Conservation (phyloP, 2,888 invertebrate species). For the Scotopteryx bipunctaria region DNA sequence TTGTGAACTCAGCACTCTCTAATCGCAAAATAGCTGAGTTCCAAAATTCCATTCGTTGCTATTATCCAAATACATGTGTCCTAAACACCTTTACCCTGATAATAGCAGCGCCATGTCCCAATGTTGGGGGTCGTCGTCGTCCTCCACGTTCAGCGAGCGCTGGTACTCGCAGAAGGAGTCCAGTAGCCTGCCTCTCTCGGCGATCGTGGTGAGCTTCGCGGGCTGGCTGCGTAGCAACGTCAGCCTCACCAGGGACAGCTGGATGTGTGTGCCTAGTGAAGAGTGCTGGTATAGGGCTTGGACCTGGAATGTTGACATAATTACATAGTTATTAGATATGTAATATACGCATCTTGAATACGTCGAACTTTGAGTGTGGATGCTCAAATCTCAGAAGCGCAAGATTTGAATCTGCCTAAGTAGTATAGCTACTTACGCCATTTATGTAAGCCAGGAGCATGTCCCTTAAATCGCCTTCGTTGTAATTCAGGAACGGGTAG, state of each 20-base stretch:
- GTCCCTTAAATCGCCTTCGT: conserved; percentile 86
- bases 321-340: no score
- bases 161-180: conserved; percentile 90
- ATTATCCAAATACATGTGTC: not conserved
- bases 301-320: conserved; percentile 72
- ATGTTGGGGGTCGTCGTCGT: conserved; percentile 87
- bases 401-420: not conserved
- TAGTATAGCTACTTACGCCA: conserved; percentile 78
- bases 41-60: no score
- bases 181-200: conserved; percentile 86
- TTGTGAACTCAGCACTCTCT: no score
- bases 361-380: no score
- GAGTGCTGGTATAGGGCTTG: conserved; percentile 92
- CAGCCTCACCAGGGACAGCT: conserved; percentile 87
- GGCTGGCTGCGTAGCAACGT: conserved; percentile 88
- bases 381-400: not conserved
- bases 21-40: no score
- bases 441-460: conserved; percentile 92
- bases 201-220: conserved; percentile 82
- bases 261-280: conserved; percentile 86
- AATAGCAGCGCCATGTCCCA: conserved; percentile 92
- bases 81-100: conserved; percentile 82
- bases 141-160: conserved; percentile 84
- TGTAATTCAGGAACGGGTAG: conserved; percentile 85
- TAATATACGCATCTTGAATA: no score